phyloP scores from a whole-genome alignment of 2,113 vertebrate species.

The Theropithecus gelada region DNA sequence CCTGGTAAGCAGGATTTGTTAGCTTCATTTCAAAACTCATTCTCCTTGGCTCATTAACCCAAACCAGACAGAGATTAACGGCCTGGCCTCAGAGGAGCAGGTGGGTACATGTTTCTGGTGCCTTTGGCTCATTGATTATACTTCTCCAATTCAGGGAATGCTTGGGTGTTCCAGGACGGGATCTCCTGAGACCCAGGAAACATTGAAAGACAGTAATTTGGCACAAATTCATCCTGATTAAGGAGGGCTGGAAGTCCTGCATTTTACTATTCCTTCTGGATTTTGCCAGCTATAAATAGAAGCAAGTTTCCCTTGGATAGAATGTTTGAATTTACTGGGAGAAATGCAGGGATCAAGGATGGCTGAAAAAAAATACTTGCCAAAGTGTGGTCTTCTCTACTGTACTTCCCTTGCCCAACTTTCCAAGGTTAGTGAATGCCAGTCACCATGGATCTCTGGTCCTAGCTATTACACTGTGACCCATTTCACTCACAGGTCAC shows the following conservation, averaged over 20 bases:
- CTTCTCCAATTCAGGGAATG: neutral
- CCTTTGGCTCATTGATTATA: constrained; percentile 32
- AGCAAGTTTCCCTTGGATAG: constrained; percentile 17
- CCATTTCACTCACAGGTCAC: neutral
- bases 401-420: neutral
- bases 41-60: constrained; percentile 68
- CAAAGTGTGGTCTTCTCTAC: neutral
- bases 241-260: neutral
- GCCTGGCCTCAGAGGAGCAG: neutral
- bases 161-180: constrained; percentile 12
- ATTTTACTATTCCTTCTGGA: constrained; percentile 36
- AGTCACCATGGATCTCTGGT: neutral
- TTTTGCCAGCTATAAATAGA: constrained; percentile 28
- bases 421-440: neutral
- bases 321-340: constrained; percentile 27
- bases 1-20: constrained; percentile 36
- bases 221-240: constrained; percentile 37
- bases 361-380: neutral
- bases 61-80: constrained; percentile 65
- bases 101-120: neutral
- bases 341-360: neutral
- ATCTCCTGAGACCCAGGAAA: constrained; percentile 13
- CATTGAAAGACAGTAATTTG: constrained; percentile 40
- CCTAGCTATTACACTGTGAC: neutral
- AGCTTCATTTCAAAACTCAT: constrained; percentile 55